Evolutionary conservation across 2,113 vertebrate genomes (phyloP).

Genomic region (Anoplopoma fimbria): DNA sequence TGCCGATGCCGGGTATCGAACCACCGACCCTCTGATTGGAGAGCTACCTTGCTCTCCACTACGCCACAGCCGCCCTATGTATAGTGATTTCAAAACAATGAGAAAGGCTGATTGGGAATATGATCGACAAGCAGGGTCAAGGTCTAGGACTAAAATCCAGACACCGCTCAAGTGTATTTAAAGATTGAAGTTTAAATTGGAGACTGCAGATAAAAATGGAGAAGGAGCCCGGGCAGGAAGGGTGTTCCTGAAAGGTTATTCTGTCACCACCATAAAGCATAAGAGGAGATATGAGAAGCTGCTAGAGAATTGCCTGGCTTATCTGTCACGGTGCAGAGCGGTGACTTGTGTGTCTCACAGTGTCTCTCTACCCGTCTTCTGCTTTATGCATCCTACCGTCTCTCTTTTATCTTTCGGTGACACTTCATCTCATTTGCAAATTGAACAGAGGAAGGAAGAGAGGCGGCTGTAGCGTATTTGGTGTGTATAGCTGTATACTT

Average conservation of each 20-base stretch:
- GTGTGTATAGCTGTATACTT: conserved; percentile 1
- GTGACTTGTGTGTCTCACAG: conserved; percentile 38
- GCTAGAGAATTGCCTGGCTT: conserved; percentile 43
- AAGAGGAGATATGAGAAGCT: conserved; percentile 42
- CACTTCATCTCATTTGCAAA: conserved; percentile 53
- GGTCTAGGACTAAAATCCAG: conserved; percentile 15
- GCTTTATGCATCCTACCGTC: conserved; percentile 23
- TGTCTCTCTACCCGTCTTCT: too few relatives aligned
- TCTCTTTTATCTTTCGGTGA: conserved; percentile 55
- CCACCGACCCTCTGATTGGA: too few relatives aligned
- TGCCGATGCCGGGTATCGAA: too few relatives aligned
- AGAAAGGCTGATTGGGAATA: conserved; percentile 14
- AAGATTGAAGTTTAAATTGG: conserved; percentile 20
- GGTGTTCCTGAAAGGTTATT: conserved; percentile 33
- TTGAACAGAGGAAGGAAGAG: not conserved
- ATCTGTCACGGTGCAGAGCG: conserved; percentile 49
- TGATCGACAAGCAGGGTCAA: not conserved
- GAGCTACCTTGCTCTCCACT: too few relatives aligned
- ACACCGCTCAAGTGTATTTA: not conserved
- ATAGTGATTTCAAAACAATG: conserved; percentile 12
- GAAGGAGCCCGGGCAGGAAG: not conserved
- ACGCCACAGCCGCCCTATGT: too few relatives aligned
- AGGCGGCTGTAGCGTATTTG: not conserved
- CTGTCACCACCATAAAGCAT: conserved; percentile 31
- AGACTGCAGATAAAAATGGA: conserved; percentile 14